Evolutionary conservation across 2,113 vertebrate species (phyloP).

Genomic region (Heloderma charlesbogerti): DNA sequence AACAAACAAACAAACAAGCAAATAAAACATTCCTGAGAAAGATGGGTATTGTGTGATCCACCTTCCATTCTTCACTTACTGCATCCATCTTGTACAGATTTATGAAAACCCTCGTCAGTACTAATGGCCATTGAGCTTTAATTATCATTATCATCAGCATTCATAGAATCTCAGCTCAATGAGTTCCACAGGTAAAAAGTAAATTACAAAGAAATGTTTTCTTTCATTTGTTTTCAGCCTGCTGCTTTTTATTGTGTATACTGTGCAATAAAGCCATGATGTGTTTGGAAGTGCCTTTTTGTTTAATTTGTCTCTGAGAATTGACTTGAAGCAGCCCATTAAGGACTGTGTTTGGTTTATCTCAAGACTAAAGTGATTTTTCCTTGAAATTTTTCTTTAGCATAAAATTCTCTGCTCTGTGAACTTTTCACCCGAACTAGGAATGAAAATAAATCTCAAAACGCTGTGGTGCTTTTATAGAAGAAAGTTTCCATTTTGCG

Average conservation of each 20-base stretch:
- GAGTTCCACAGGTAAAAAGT: not conserved
- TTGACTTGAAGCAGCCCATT: constrained; percentile 12
- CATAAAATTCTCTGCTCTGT: constrained; percentile 24
- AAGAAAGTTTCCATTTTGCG: constrained; percentile 31
- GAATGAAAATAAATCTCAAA: constrained; percentile 47
- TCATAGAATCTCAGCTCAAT: not conserved
- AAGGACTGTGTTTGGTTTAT: constrained; percentile 22
- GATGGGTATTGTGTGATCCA: not conserved
- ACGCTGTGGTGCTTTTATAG: constrained; percentile 20
- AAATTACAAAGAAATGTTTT: not conserved
- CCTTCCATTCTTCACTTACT: not conserved
- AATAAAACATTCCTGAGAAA: not conserved
- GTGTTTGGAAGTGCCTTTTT: not conserved
- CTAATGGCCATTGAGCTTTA: not conserved
- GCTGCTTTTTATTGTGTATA: not conserved
- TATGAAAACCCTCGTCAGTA: not conserved
- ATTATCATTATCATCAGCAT: not conserved
- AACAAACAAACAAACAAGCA: too few species aligned
- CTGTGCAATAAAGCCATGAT: not conserved
- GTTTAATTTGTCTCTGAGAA: not conserved
- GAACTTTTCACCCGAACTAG: constrained; percentile 40
- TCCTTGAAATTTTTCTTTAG: constrained; percentile 22
- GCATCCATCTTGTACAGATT: not conserved
- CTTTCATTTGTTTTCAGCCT: not conserved
- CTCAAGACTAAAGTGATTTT: constrained; percentile 7